A percentile compares a stretch with the other conserved stretches of the same genome.
phyloP scores from a whole-genome alignment of 2,888 invertebrate genomes.

The Leptopilina myrica region DNA sequence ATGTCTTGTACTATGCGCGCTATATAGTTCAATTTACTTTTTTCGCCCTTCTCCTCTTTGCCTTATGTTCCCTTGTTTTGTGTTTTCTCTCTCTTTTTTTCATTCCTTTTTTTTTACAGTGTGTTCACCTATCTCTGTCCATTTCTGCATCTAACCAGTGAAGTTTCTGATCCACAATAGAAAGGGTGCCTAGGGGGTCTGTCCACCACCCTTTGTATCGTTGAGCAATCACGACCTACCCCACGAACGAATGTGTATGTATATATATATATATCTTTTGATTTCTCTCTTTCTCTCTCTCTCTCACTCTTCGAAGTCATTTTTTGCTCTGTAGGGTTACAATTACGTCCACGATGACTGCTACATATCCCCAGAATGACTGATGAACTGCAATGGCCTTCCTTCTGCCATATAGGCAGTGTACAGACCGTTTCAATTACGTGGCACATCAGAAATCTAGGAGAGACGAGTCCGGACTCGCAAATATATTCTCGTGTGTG shows the following conservation, averaged over 20 bases:
- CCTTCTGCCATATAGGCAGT: constrained; percentile 68
- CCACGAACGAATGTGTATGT: constrained; percentile 62
- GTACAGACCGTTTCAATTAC: constrained; percentile 61
- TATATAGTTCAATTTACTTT: constrained; percentile 51
- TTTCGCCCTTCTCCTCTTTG: constrained; percentile 42
- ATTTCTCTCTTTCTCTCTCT: constrained; percentile 46
- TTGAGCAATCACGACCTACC: constrained; percentile 76
- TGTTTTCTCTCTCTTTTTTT: constrained; percentile 19
- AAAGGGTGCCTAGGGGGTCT: constrained; percentile 59
- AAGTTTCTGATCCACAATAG: constrained; percentile 50
- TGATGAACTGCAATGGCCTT: constrained; percentile 75
- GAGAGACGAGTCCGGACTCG: constrained; percentile 18
- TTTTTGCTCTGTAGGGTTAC: constrained; percentile 71
- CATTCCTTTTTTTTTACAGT: not conserved
- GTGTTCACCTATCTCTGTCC: constrained; percentile 48
- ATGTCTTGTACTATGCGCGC: constrained; percentile 18
- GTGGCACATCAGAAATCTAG: constrained; percentile 34
- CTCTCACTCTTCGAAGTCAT: constrained; percentile 67
- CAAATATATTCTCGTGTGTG: constrained; percentile 33
- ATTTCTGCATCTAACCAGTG: constrained; percentile 47
- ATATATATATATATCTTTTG: constrained; percentile 18
- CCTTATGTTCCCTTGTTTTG: constrained; percentile 16
- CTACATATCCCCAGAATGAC: constrained; percentile 72
- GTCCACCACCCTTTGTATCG: constrained; percentile 76
- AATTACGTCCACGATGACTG: constrained; percentile 70